phyloP scores from a whole-genome alignment of 2,888 invertebrate genomes.

The Drosophila prolongata region DNA sequence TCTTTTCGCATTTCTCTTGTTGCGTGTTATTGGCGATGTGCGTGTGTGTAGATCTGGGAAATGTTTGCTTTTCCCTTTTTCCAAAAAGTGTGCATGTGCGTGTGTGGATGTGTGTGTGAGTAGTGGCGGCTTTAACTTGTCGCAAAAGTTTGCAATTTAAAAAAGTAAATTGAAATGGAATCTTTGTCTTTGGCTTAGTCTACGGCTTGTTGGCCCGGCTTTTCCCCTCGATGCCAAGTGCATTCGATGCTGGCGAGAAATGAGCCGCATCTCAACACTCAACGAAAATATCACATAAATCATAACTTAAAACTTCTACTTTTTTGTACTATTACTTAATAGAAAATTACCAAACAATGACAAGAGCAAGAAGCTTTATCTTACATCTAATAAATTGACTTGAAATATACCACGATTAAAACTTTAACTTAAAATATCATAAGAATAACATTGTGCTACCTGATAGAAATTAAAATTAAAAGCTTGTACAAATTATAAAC shows the following conservation, averaged over 20 bases:
- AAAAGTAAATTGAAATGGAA: slow-evolving; percentile 63
- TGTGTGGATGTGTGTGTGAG: slow-evolving; percentile 24
- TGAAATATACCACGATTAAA: too few species aligned
- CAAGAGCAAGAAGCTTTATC: too few species aligned
- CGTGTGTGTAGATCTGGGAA: slow-evolving; percentile 39
- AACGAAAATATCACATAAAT: not conserved
- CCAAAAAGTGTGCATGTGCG: slow-evolving; percentile 9
- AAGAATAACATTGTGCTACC: too few species aligned
- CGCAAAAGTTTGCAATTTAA: slow-evolving; percentile 46
- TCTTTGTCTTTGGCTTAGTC: slow-evolving; percentile 27
- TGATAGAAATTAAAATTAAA: too few species aligned
- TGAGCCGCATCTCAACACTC: slow-evolving; percentile 48
- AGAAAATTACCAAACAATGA: too few species aligned
- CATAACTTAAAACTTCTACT: too few species aligned
- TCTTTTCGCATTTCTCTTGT: slow-evolving; percentile 54
- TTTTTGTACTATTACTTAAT: too few species aligned
- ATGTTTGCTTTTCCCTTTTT: slow-evolving; percentile 30
- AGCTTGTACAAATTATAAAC: not conserved
- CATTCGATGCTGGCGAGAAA: slow-evolving; percentile 51
- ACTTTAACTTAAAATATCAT: too few species aligned
- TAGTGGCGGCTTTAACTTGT: slow-evolving; percentile 57
- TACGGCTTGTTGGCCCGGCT: slow-evolving; percentile 7
- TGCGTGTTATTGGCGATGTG: slow-evolving; percentile 62
- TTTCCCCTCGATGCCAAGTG: slow-evolving; percentile 20
- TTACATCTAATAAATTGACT: too few species aligned